Percentiles rank a stretch among this genome's conserved stretches.
Conservation (phyloP, 2,113 vertebrate species). For the Bathybates hornii region DNA sequence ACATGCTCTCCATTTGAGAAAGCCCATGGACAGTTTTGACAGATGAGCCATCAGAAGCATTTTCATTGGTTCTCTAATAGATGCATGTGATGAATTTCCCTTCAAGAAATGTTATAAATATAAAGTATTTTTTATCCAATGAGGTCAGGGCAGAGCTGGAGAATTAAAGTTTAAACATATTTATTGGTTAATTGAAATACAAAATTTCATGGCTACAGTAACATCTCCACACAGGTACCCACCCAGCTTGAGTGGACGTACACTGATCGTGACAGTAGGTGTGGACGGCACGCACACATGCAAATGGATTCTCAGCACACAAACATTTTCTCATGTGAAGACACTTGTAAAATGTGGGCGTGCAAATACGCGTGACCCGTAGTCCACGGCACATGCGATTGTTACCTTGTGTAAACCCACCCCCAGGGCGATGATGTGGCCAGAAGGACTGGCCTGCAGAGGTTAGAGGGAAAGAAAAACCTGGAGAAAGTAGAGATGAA, state of each 20-base stretch:
- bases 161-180: background rate
- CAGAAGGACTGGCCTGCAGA: background rate
- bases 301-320: background rate
- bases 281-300: background rate
- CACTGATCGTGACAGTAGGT: slow-evolving; percentile 1
- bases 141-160: background rate
- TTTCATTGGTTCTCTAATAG: background rate
- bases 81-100: background rate
- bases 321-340: background rate
- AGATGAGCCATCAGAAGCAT: background rate
- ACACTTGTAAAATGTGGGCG: background rate
- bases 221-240: background rate
- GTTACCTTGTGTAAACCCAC: background rate
- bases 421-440: background rate
- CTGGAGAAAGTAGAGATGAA: background rate
- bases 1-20: background rate
- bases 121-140: background rate
- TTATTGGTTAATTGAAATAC: background rate
- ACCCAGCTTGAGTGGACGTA: slow-evolving; percentile 8
- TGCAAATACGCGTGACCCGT: background rate
- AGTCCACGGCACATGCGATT: background rate
- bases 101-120: background rate
- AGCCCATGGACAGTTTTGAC: background rate
- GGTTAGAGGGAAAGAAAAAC: background rate
- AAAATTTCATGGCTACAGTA: background rate